Evolutionary conservation across 2,113 vertebrate genomes (phyloP), one percentile per base, ranked within the genome.

Genomic region (Oncorhynchus nerka): DNA sequence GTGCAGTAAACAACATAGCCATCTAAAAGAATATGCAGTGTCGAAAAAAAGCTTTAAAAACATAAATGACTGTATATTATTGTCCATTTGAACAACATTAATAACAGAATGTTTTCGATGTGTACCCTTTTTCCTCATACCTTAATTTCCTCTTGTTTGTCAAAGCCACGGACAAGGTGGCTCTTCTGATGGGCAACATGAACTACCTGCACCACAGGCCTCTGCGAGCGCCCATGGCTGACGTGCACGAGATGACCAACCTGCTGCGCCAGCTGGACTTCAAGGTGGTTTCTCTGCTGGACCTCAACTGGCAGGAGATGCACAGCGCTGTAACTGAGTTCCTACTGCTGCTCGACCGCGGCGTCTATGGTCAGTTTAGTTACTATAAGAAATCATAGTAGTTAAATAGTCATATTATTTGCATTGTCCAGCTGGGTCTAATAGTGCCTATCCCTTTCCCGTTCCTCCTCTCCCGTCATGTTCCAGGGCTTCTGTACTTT

Each of bases 131-230:
- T 55, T 55, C 16, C 51, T 55, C 12, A 55, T 55, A 9, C 66
- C 5, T 26, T 12, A 1, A 39, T 51, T 32, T 26, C 62, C 59
- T 9, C 3, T 65, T 39, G 20, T 32, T 62, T 32, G 39, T 51
- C 2, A 78, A 80, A 97, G 95, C 95, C 75, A 96, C 95, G 3
- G 95, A 96, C 86, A 97, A 97, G 91, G 95, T 97, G 26, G 95
- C 95, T 0, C 94, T 97, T 74, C 90, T 97, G 73, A 94, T 96
- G 0, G 95, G 95, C 30, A 97, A 96, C 90, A 95, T 96, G 95
- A 95, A 93, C 86, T 96, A 97, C 76, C 49, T 67, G 69, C 79
- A 95, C 88, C 94, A 94, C 91, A 89, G 87, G 45, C 94, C 91
- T 84, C 93, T 96, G 62, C 84, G 85, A 51, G 95, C 95, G 0